Percentiles rank a stretch among this genome's conserved stretches.
phyloP scores from a whole-genome alignment of 2,888 invertebrate genomes.

The Diploptera punctata region DNA sequence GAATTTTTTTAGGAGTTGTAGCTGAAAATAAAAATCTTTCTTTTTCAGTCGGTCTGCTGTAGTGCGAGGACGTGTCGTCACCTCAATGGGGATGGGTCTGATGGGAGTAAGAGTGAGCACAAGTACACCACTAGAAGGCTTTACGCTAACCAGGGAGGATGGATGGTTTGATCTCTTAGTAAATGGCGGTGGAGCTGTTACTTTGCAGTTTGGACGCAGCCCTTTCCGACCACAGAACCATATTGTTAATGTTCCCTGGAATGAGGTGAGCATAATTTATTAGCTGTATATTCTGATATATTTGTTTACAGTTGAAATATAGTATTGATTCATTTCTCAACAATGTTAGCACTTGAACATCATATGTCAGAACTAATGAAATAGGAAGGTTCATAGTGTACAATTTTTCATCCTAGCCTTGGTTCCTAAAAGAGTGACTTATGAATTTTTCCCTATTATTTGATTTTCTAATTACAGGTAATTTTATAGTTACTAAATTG shows the following conservation, averaged over 20 bases:
- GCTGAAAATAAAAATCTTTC: conserved; percentile 1
- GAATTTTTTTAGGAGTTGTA: too few relatives aligned
- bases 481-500: too few relatives aligned
- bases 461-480: too few relatives aligned
- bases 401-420: too few relatives aligned
- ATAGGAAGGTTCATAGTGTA: too few relatives aligned
- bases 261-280: conserved; percentile 85
- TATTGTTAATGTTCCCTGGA: conserved; percentile 95
- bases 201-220: conserved; percentile 90
- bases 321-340: too few relatives aligned
- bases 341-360: too few relatives aligned
- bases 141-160: conserved; percentile 90
- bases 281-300: too few relatives aligned
- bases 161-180: conserved; percentile 98
- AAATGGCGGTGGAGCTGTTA: conserved; percentile 98
- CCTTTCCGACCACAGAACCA: conserved; percentile 88
- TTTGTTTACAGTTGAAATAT: too few relatives aligned
- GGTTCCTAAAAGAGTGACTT: too few relatives aligned
- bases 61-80: conserved; percentile 92
- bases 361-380: too few relatives aligned
- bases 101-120: conserved; percentile 96
- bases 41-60: conserved; percentile 91
- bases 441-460: too few relatives aligned
- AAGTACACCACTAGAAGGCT: conserved; percentile 93
- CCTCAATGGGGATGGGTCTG: conserved; percentile 89